phyloP scores from a whole-genome alignment of 2,888 invertebrate species.

The Cremastinae sp. region DNA sequence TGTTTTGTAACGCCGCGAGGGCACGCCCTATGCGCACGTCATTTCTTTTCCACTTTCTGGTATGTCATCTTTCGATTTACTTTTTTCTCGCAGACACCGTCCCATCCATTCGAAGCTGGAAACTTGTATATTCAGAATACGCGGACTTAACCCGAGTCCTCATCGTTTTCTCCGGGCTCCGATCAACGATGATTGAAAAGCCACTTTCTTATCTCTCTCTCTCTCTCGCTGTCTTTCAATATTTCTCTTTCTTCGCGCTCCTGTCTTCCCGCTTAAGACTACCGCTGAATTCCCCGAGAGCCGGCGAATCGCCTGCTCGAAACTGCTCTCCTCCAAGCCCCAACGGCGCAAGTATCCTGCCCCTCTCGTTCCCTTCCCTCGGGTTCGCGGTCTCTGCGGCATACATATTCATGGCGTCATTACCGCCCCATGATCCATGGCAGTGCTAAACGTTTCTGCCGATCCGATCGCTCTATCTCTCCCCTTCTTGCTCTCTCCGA shows the following conservation, averaged over 20 bases:
- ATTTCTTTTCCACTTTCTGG: conserved; percentile 30
- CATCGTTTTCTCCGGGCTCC: background rate
- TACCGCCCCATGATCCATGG: conserved; percentile 75
- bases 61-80: conserved; percentile 26
- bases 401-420: conserved; percentile 77
- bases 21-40: conserved; percentile 68
- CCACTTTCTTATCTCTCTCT: too few relatives aligned
- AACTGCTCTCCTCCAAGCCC: conserved; percentile 52
- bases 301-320: conserved; percentile 32
- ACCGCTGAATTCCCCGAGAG: too few relatives aligned
- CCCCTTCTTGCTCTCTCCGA: conserved; percentile 16
- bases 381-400: conserved; percentile 59
- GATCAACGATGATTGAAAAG: too few relatives aligned
- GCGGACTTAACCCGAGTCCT: background rate
- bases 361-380: conserved; percentile 65
- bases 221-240: too few relatives aligned
- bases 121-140: too few relatives aligned
- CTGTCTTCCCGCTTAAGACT: too few relatives aligned
- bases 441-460: conserved; percentile 74
- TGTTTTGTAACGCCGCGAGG: conserved; percentile 72
- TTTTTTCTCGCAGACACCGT: conserved; percentile 4
- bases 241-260: too few relatives aligned
- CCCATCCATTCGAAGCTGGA: too few relatives aligned
- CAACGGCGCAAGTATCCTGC: conserved; percentile 64
- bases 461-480: conserved; percentile 56